Base-by-base conservation (phyloP, 2,113 vertebrate genomes). In the Tupaia tana region DNA sequence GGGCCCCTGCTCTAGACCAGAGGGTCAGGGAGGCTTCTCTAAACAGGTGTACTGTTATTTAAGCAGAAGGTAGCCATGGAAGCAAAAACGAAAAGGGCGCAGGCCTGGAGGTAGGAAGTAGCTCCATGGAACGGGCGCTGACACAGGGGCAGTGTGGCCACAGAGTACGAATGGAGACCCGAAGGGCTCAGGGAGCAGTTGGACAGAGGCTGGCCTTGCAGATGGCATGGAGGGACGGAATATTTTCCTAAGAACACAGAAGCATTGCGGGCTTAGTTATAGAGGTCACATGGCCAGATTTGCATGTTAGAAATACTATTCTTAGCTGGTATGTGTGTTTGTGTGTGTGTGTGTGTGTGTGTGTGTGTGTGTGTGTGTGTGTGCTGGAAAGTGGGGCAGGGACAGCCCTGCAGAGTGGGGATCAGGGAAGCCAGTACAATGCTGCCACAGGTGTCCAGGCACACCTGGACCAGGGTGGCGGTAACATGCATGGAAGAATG, bases 21-120 rank as follows among this genome's bases (percentile, higher is more conserved):
- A 95, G 75, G 58, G 56, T 64, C 82, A 77, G 63, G 88, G 58
- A 52, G 61, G n/a, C 69, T 88, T 80, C 95, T 71, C 24, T 9
- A 88, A 54, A 69, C 66, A 79, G 34, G 86, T 52, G 58, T 43
- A 43, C 56, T 27, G 2, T 77, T 90, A 94, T 67, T 81, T 71
- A 58, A 54, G 56, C 8, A 59, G 34, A 27, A 79, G 64, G 29
- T 59, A 67, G 87, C 27, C 12, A 14, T 6, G 7, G 12, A 25
- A 70, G 69, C 56, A 24, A 52, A 59, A 92, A 71, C 20, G 81
- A 71, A 61, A 14, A 0, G 9, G 54, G 8, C 1, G 25, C 73
- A 16, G 74, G 29, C 18, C 64, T 9, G 67, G 56, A 86, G 20
- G 56, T n/a, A n/a, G 18, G 69, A 63, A 29, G 16, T 34, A 63